These are phyloP conservation scores for Hydrozoanthus gracilis DNA, from an alignment of 92 coral and sea anemone species.

Conservation along the genomic window DNA sequence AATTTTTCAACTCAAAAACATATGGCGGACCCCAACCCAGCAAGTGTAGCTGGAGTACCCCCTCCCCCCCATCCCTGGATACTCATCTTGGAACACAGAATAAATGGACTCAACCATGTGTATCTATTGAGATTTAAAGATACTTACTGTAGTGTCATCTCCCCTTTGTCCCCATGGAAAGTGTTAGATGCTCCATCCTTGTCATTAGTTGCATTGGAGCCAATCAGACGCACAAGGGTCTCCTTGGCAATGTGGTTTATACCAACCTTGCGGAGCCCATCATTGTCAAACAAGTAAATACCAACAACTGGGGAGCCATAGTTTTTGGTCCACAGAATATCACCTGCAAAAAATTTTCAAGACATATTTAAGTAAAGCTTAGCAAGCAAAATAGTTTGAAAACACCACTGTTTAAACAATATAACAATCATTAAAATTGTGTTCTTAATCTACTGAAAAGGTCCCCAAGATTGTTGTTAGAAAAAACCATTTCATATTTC, in stretches of 20 bases:
- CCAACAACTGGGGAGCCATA: conserved; percentile 98
- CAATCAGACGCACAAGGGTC: conserved; percentile 81
- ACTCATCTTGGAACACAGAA: background rate
- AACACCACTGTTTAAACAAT: too few relatives aligned
- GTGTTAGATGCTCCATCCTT: conserved; percentile 56
- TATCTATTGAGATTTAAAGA: background rate
- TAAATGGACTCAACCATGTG: background rate
- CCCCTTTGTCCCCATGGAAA: conserved; percentile 71
- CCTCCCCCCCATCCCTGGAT: too few relatives aligned
- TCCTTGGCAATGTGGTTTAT: conserved; percentile 97
- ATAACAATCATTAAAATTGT: too few relatives aligned
- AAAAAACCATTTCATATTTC: too few relatives aligned
- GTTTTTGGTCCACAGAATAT: conserved; percentile 88
- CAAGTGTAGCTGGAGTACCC: too few relatives aligned
- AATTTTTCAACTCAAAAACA: too few relatives aligned
- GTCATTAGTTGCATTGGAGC: conserved; percentile 76
- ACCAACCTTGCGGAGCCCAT: conserved; percentile 85
- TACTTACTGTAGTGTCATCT: conserved; percentile 83
- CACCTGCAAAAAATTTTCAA: conserved; percentile 63
- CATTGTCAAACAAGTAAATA: conserved; percentile 93
- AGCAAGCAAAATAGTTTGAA: too few relatives aligned
- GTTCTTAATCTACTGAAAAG: too few relatives aligned
- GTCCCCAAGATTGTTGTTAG: too few relatives aligned
- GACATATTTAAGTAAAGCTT: background rate
- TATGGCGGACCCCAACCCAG: too few relatives aligned